Base-by-base conservation (phyloP, 1,140 invertebrate species). In the Leptinotarsa texana region DNA sequence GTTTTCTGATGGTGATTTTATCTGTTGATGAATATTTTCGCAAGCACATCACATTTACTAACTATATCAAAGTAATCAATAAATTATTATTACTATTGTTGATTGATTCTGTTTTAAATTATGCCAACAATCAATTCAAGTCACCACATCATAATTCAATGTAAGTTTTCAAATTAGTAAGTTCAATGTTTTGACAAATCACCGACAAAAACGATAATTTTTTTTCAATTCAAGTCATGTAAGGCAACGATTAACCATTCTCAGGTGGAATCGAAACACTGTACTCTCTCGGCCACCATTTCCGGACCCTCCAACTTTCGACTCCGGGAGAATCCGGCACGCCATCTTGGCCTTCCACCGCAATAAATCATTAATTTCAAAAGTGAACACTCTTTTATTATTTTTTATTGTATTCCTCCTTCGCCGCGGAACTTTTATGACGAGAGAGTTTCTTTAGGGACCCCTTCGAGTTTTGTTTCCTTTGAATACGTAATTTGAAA, bases 341-440 rank as follows among this genome's bases (percentile, higher is more conserved):
- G 75, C 75, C 75, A 79, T 79, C 75, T 79, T 79, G 70, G 73
- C 66, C 78, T 77, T 51, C 69, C 69, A 61, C 76, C 75, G 68
- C 68, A 79, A 79, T 77, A 79, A 79, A 79, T 79, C 78, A 79
- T 79, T 79, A 79, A 79, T 79, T 79, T 79, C 51, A 75, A 77
- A 77, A 78, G 75, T 72, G 75, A 75, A 77, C 69, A 77, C 72
- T 77, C 70, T 77, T 79, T 57, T 57, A 73, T 79, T 77, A 72
- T 75, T 77, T 72, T 72, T 73, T 68, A 61, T 66, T 70, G 18
- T 73, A 68, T 47, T 61, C 70, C 24, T 68, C 66, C 27, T 68
- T 68, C 42, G 66, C 65, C 33, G 63, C 24, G 21, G 62, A 70
- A 69, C 18, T 66, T 66, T 47, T 51, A 24, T 33, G 51, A 68